Base-by-base conservation (phyloP, 2,113 vertebrate genomes). In the Oophaga pumilio region DNA sequence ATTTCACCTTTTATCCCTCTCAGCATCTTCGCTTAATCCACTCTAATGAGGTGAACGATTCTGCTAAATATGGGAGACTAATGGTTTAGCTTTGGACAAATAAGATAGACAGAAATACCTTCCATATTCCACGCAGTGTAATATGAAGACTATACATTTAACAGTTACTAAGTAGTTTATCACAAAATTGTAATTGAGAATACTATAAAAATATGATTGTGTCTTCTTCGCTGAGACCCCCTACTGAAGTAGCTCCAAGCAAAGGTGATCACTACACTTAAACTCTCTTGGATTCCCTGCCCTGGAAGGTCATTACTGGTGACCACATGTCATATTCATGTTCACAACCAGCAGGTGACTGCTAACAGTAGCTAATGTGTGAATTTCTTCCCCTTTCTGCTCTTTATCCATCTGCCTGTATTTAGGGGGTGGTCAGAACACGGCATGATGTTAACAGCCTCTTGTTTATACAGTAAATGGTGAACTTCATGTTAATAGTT, bases 21-120 rank as follows among this genome's bases (percentile, higher is more conserved):
- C 95, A 93, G 95, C 94, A 91, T 94, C 92, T 91, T 56, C 91
- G 92, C 93, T 94, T 96, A 97, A 97, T 96, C 96, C 95, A 92
- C 92, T 93, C 94, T 96, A 96, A 97, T 96, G 96, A 95, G 94
- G 92, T 91, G 91, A 92, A 89, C 89, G 84, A 84, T 57, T 83
- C 90, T 91, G 94, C 93, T 94, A 94, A 92, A 94, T 91, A 89
- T 89, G 68, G 57, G 26, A 50, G 24, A 10, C 49, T 88, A 43
- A 68, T 86, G 49, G 69, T 84, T 74, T 73, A 24, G 9, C 33
- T n/a, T 22, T 28, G 81, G 50, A 10, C 60, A 28, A 43, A 62
- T 22, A 79, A 60, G 28, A 87, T 13, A 76, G 59, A 76, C 17
- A 83, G 24, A 43, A 12, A 82, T 62, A 43, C 10, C 26, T 57